Evolutionary conservation across 1,140 invertebrate species (phyloP).

Genomic region (Atopsyche davidsoni): DNA sequence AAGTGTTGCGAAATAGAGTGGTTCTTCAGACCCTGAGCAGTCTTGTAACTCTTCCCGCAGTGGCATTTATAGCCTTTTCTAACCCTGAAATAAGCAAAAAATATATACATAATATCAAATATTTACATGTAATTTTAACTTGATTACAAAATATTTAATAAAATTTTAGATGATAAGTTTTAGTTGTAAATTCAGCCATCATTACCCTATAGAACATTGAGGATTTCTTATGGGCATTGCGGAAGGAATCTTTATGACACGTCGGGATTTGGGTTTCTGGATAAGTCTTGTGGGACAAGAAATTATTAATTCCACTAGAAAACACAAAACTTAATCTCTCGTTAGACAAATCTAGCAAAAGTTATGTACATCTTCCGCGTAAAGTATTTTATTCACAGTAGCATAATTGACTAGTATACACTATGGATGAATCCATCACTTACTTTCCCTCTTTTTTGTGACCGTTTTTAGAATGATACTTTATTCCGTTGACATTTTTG

Average conservation of each 20-base stretch:
- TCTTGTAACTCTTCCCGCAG: slow-evolving; percentile 79
- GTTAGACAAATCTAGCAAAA: not conserved
- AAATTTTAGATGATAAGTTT: no score
- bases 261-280: slow-evolving; percentile 11
- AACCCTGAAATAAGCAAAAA: slow-evolving; percentile 51
- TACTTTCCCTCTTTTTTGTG: slow-evolving; percentile 77
- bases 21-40: slow-evolving; percentile 65
- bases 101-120: no score
- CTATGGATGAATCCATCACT: slow-evolving; percentile 34
- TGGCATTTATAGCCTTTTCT: slow-evolving; percentile 72
- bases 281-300: slow-evolving; percentile 6
- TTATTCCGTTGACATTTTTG: slow-evolving; percentile 83
- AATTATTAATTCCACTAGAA: slow-evolving; percentile 3
- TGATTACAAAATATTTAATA: no score
- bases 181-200: no score
- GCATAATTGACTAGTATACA: not conserved
- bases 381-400: not conserved
- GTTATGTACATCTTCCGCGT: not conserved
- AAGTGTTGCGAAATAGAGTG: slow-evolving; percentile 59
- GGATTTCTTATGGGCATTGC: no score
- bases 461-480: slow-evolving; percentile 80
- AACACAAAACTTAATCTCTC: slow-evolving; percentile 6
- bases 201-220: no score
- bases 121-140: no score
- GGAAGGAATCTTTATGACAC: no score